Base-by-base conservation (phyloP, 2,888 invertebrate genomes). In the Pandemis corylana region DNA sequence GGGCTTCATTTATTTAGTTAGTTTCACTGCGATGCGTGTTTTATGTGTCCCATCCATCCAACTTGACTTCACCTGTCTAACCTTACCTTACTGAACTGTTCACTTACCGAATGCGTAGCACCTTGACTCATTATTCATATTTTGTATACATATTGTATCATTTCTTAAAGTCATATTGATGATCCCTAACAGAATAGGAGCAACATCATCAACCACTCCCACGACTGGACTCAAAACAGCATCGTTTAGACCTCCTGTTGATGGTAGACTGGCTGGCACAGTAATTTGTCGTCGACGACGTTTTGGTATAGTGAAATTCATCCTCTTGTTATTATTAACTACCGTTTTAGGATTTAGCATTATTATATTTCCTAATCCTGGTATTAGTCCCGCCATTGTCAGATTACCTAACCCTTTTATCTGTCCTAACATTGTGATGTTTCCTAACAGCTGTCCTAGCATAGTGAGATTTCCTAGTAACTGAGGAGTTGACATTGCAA, bases 41-140 rank as follows among this genome's bases (percentile, higher is more conserved):
- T 44, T 44, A 44, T 44, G 9, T 44, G 9, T 44, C 9, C 0
- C 9, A 44, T 9, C 44, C 9, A 44, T 9, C 7, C 7, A 10
- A 46, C 12, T 10, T 46, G 46, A 46, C 12, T 46, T 46, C 46
- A 12, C 12, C 10, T 46, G 2, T 44, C 9, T 44, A 6, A 44
- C 2, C 9, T 7, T 5, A 44, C 2, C 1, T 7, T 5, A 5
- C 7, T n/a, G 5, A 51, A 51, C 28, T 36, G 3, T 36, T 20
- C 20, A 64, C 88, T 86, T 76, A 92, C 91, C 91, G 80, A 91
- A 90, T 66, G 81, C 82, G 77, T 90, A 92, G 76, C 91, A 92
- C 49, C 81, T 78, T 2, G 84, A 79, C 77, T 87, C 84, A 71
- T 87, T 88, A 7, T 73, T 76, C 12, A 77, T 80, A 75, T 90